Evolutionary conservation across 2,888 invertebrate genomes (phyloP).

Genomic region (Drosophila dives): DNA sequence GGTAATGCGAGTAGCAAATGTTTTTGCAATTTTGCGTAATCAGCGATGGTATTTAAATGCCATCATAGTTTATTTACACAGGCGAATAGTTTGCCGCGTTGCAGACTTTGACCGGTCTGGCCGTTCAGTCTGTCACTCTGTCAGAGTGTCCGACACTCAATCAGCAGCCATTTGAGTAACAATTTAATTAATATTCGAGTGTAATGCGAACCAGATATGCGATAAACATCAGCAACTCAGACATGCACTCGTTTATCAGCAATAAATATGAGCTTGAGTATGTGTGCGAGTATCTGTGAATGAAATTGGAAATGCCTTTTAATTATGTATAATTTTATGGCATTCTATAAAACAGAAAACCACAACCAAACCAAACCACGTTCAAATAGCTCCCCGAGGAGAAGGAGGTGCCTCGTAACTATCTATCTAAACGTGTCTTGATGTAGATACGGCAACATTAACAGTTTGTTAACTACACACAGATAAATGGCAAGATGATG

Average conservation of each 20-base stretch:
- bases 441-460: slow-evolving; percentile 24
- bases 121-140: slow-evolving; percentile 20
- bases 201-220: slow-evolving; percentile 75
- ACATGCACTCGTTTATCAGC: slow-evolving; percentile 36
- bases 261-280: slow-evolving; percentile 34
- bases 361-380: slow-evolving; percentile 25
- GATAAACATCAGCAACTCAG: slow-evolving; percentile 51
- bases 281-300: slow-evolving; percentile 35
- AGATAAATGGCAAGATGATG: not conserved
- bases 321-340: slow-evolving; percentile 68
- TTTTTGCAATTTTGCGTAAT: slow-evolving; percentile 71
- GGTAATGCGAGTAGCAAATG: slow-evolving; percentile 74
- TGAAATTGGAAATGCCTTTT: slow-evolving; percentile 59
- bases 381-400: not conserved
- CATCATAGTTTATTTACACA: slow-evolving; percentile 62
- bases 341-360: slow-evolving; percentile 47
- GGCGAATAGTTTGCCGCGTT: slow-evolving; percentile 62
- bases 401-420: not conserved
- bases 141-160: slow-evolving; percentile 44
- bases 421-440: slow-evolving; percentile 18
- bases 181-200: slow-evolving; percentile 78
- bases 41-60: slow-evolving; percentile 64
- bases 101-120: slow-evolving; percentile 36
- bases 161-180: slow-evolving; percentile 69
- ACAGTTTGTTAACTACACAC: not conserved